These are phyloP conservation scores for Glandiceps talaboti DNA, from an alignment of 53 echinoderm and acorn worm genomes.

Conservation along the genomic window DNA sequence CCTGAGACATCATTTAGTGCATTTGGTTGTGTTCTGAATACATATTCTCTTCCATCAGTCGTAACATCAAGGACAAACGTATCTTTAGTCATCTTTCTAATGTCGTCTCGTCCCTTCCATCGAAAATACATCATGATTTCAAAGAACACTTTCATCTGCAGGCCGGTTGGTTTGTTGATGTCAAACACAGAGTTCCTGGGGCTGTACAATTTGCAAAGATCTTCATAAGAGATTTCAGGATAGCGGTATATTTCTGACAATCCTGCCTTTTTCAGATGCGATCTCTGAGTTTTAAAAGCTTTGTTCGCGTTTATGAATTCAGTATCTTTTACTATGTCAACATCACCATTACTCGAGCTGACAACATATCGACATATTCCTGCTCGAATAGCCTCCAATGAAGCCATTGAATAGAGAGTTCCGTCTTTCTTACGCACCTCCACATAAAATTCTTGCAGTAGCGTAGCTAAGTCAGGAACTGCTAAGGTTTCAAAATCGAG, in stretches of 20 bases:
- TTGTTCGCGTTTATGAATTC: background rate
- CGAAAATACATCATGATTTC: background rate
- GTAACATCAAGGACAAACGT: background rate
- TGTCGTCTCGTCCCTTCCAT: background rate
- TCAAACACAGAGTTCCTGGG: background rate
- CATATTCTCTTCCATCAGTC: background rate
- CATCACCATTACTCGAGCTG: background rate
- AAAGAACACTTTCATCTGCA: background rate
- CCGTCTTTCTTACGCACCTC: background rate
- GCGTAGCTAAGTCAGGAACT: background rate
- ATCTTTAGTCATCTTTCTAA: background rate
- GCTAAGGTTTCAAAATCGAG: background rate
- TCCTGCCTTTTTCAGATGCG: background rate
- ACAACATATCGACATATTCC: background rate
- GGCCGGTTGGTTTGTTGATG: background rate
- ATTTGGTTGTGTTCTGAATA: background rate
- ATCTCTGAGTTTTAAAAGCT: background rate
- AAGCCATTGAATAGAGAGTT: background rate
- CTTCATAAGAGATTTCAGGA: background rate
- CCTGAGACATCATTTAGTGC: background rate
- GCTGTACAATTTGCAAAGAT: background rate
- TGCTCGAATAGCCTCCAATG: background rate
- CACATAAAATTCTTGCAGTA: background rate
- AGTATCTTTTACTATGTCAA: background rate
- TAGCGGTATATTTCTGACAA: background rate